Conservation (phyloP, 2,797 vertebrate genomes). For the Karalla daura region DNA sequence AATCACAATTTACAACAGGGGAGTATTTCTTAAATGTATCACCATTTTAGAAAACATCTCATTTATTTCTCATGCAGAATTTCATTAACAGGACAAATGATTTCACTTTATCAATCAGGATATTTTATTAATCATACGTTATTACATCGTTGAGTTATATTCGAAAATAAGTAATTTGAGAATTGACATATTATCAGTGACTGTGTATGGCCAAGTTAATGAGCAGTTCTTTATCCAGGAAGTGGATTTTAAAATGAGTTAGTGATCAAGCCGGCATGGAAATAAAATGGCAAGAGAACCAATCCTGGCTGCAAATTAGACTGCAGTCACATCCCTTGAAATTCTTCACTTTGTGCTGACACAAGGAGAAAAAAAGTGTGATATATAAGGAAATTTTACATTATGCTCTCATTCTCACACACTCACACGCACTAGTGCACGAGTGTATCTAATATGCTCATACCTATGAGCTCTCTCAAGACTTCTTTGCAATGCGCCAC, state of each 20-base stretch:
- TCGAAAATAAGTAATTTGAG: background rate
- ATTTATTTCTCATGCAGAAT: background rate
- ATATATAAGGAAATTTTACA: too few species aligned
- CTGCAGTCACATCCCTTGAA: too few species aligned
- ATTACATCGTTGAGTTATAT: background rate
- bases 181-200: background rate
- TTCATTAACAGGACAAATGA: background rate
- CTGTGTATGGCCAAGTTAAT: background rate
- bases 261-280: too few species aligned
- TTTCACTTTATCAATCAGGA: background rate
- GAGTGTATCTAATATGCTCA: background rate
- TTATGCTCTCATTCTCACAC: too few species aligned
- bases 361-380: too few species aligned
- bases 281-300: too few species aligned
- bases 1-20: background rate
- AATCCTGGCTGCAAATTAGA: too few species aligned
- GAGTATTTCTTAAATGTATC: background rate
- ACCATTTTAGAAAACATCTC: background rate
- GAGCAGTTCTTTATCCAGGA: background rate
- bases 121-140: background rate
- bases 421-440: too few species aligned
- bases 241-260: too few species aligned
- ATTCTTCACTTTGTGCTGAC: too few species aligned
- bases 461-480: background rate
- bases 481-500: slow-evolving; percentile 29